Base-by-base conservation (phyloP, 1,140 invertebrate species). In the Drosophila takahashii region DNA sequence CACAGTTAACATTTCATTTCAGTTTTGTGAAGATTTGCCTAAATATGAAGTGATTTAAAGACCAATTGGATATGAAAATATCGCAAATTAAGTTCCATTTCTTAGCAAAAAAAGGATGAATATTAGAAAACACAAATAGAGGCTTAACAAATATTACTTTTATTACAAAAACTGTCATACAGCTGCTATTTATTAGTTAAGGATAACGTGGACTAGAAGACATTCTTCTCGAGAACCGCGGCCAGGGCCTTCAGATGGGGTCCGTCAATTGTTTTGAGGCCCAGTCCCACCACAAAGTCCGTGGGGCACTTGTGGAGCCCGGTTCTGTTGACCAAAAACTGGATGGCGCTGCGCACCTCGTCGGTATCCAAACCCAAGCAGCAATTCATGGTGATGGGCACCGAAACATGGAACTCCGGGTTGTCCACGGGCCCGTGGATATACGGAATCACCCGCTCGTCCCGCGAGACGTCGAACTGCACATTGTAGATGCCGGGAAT, bases 321-420 rank as follows among this genome's bases (percentile, higher is more conserved):
- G 1, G 91, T 85, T 41, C 67, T 77, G 45, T 92, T 92, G 1
- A 92, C 58, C 41, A 92, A 44, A 6, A 90, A 92, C 29, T 92
- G 91, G 6, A 92, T 90, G 15, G 62, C 91, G 37, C 91, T 86
- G 15, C 89, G 81, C 0, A 54, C 51, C 41, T 92, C 91, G 13
- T 79, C 81, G 0, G 70, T 59, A 26, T 92, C 89, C 3, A 50
- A 22, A 0, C 91, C 91, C 50, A 92, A 47, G 16, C 70, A 74
- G 44, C 77, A 77, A 6, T 13, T 76, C 42, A 92, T 92, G 4
- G 77, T 89, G 11, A 91, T 62, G 0, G 83, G 74, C 18, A 92
- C 91, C 0, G 90, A 91, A 0, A 71, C 54, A 34, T 91, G 83
- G 3, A 64, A 52, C 8, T 87, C 50, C 0, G 79, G 75, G 29